Base-by-base conservation (phyloP, 2,113 vertebrate species). In the Actinemys pallida region DNA sequence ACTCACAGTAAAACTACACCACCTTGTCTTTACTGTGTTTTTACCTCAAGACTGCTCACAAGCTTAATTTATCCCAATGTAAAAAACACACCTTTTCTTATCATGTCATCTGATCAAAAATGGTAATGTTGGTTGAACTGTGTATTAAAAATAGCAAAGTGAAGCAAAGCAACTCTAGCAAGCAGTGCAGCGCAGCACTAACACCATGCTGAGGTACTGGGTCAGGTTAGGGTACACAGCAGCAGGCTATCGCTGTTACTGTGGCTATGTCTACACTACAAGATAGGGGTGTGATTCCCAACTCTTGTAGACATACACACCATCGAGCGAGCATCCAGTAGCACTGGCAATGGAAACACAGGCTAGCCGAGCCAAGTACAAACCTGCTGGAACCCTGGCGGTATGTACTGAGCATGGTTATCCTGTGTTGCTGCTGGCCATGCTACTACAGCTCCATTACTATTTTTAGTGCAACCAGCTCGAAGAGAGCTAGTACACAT, bases 121-220 rank as follows among this genome's bases (percentile, higher is more conserved):
- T 8, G 1, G 17, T 5, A 5, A 1, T 6, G 1, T 80, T 1
- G 3, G 29, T 0, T 42, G 50, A 94, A 91, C 92, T 91, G 25
- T 3, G 17, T 56, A 27, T 59, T 20, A 9, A 76, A 45, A 45
- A n/a, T 42, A 75, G 39, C 7, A 8, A 54, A 54, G 53, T 22
- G 53, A 1, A n/a, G 80, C 90, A 52, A 39, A 8, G 89, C 87
- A 29, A 20, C 84, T 0, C 69, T 65, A 10, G 81, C 0, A 0
- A 81, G 76, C 16, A 5, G 82, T 1, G 59, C 29, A 69, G 35
- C 13, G 5, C 29, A 69, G 56, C 87, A 10, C 62, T 20, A 1
- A 35, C 4, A 50, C 11, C 72, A 3, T 59, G 0, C 83, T 57
- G 20, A 62, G 2, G 79, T 14, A 1, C 2, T 19, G 84, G 2